Conservation (phyloP, 2,797 vertebrate species). For the Rhodeus uyekii region DNA sequence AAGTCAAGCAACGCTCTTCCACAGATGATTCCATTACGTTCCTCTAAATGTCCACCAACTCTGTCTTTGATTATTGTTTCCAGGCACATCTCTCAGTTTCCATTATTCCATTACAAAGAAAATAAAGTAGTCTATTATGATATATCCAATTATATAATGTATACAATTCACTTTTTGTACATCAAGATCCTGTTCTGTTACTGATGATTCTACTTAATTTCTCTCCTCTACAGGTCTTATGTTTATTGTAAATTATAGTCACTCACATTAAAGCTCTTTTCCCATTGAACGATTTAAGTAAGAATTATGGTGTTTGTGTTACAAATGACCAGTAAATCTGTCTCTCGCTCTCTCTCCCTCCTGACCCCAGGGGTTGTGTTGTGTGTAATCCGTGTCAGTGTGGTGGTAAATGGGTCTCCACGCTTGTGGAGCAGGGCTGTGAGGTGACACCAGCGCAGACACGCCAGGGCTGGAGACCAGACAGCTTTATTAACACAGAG, state of each 20-base stretch:
- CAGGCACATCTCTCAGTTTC: background rate
- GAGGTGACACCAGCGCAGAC: conserved; percentile 61
- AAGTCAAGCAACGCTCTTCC: background rate
- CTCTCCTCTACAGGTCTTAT: background rate
- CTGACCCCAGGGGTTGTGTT: conserved; percentile 67
- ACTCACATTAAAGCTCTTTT: background rate
- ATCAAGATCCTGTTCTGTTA: background rate
- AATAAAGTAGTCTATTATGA: background rate
- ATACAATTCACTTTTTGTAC: background rate
- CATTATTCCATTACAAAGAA: background rate
- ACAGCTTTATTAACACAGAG: conserved; percentile 79
- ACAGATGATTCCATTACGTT: background rate
- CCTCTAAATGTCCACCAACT: background rate
- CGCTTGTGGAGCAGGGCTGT: conserved; percentile 66
- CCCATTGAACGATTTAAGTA: background rate
- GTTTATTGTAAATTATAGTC: background rate
- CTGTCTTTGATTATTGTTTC: background rate
- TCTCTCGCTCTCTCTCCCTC: conserved; percentile 5
- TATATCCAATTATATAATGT: background rate
- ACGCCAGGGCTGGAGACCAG: conserved; percentile 69
- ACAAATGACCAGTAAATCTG: conserved; percentile 32
- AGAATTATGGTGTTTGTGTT: conserved; percentile 19
- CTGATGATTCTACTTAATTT: background rate
- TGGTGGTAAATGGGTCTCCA: conserved; percentile 75
- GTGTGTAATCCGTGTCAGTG: conserved; percentile 78